phyloP scores from a whole-genome alignment of 2,113 vertebrate genomes.

The Sprattus sprattus region DNA sequence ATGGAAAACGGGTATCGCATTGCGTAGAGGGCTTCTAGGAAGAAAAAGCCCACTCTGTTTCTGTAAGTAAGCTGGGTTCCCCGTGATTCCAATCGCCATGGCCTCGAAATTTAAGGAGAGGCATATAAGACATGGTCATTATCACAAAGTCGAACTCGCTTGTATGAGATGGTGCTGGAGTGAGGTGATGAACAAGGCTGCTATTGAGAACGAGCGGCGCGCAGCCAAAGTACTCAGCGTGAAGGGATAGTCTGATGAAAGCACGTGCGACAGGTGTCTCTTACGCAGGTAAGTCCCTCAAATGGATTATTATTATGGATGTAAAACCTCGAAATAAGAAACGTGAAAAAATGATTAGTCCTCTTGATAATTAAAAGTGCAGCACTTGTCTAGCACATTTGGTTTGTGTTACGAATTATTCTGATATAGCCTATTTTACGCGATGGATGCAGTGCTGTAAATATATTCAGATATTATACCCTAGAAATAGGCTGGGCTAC shows the following conservation, averaged over 20 bases:
- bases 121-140: slow-evolving; percentile 23
- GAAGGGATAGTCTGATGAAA: slow-evolving; percentile 12
- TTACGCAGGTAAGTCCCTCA: background rate
- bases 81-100: slow-evolving; percentile 30
- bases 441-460: no score
- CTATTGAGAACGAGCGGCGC: slow-evolving; percentile 10
- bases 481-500: no score
- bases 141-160: background rate
- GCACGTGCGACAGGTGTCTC: slow-evolving; percentile 16
- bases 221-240: slow-evolving; percentile 1
- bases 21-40: slow-evolving; percentile 21
- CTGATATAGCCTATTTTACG: no score
- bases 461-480: no score
- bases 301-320: background rate
- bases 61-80: slow-evolving; percentile 22
- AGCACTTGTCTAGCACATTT: background rate
- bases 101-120: slow-evolving; percentile 26
- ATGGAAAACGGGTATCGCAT: slow-evolving; percentile 37
- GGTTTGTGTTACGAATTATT: background rate
- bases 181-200: slow-evolving; percentile 20
- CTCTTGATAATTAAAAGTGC: background rate
- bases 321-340: no score
- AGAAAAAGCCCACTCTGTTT: slow-evolving; percentile 31
- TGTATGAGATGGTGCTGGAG: slow-evolving; percentile 14
- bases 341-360: no score